Conservation (phyloP, 2,113 vertebrate species). For the Paedocypris sp. region DNA sequence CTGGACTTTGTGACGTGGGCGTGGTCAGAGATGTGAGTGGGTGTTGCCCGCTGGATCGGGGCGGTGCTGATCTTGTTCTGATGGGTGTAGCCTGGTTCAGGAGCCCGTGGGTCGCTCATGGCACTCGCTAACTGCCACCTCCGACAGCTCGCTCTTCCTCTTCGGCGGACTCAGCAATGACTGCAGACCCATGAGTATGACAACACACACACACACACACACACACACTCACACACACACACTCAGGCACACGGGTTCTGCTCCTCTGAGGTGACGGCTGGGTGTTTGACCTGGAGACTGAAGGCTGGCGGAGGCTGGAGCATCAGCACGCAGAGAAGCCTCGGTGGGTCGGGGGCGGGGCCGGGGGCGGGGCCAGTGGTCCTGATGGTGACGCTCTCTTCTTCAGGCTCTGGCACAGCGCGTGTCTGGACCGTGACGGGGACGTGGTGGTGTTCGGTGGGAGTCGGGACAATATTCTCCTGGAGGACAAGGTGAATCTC, state of each 20-base stretch:
- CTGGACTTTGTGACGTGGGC: conserved; percentile 81
- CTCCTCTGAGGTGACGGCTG: conserved; percentile 66
- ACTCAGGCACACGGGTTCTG: too few species aligned
- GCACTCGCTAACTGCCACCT: conserved; percentile 79
- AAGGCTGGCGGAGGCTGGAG: conserved; percentile 75
- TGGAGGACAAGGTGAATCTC: conserved; percentile 79
- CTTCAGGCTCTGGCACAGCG: conserved; percentile 90
- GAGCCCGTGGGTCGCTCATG: conserved; percentile 81
- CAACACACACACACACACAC: background rate
- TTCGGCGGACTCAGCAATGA: conserved; percentile 86
- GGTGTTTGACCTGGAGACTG: conserved; percentile 70
- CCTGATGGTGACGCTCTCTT: too few species aligned
- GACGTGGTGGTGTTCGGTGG: conserved; percentile 92
- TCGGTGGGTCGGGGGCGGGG: conserved; percentile 69
- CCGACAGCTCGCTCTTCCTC: conserved; percentile 75
- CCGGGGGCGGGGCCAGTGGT: too few species aligned
- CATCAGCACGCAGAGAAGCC: conserved; percentile 78
- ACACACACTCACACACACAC: background rate
- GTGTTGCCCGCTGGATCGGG: too few species aligned
- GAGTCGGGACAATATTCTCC: conserved; percentile 85
- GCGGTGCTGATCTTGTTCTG: too few species aligned
- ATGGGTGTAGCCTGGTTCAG: too few species aligned
- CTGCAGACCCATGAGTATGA: conserved; percentile 83
- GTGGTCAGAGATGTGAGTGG: conserved; percentile 83
- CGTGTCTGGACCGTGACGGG: conserved; percentile 75